Evolutionary conservation across 2,888 invertebrate species (phyloP), one percentile per base, ranked within the genome.

Genomic region (Leistus spinibarbis): DNA sequence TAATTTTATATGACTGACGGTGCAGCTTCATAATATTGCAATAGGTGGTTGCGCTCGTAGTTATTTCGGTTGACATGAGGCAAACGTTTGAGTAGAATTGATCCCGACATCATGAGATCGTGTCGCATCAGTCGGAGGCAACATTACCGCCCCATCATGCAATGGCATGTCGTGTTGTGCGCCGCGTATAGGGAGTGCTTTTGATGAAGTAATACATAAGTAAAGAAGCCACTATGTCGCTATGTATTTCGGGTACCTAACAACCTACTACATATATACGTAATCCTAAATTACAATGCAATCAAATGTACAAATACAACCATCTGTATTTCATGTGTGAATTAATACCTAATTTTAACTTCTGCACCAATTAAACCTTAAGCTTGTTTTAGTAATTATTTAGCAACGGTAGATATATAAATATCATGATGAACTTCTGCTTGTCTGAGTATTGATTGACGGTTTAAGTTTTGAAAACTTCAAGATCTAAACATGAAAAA

Each of bases 161-260:
- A 5, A 20, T 19, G 60, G 10, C 60, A 20, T 60, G 60, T 60
- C 19, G 40, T 40, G 24, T 24, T 24, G 24, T 24, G 24, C 24
- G 22, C 60, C n/a, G 66, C 7, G 10, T 27, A 40, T 17, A 66
- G 19, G 23, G 66, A 40, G 53, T 53, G 40, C 40, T 40, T 66
- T 66, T 66, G 53, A 66, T 66, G 66, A 66, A 66, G 66, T 53
- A 53, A 66, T 66, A 66, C 66, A 66, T 66, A 40, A 66, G 66
- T 66, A 66, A 66, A 66, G 24, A 24, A 40, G 40, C 40, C 40
- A 40, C 40, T 40, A n/a, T n/a, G 40, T 40, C 40, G 40, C 40
- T 10, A 40, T 40, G 4, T 13, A 40, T 40, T 40, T 40, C 40
- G 5, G 40, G 40, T 40, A 40, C 13, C 40, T 40, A 40, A 40